Evolutionary conservation across 2,113 vertebrate species (phyloP).

Genomic region (Actenoides hombroni): DNA sequence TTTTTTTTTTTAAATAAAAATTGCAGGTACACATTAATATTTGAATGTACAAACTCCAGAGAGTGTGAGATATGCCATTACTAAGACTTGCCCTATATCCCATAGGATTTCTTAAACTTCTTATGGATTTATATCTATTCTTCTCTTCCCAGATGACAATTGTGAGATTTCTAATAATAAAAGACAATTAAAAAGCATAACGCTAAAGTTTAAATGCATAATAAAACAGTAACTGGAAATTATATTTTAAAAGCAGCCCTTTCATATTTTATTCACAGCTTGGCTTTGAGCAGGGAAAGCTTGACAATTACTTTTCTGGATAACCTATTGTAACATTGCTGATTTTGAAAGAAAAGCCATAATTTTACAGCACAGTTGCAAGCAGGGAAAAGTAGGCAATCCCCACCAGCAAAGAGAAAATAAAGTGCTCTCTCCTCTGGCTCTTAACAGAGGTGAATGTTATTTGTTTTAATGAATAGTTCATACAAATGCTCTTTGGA

Average conservation of each 20-base stretch:
- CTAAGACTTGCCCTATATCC: neutral
- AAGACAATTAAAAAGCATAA: neutral
- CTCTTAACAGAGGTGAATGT: constrained; percentile 1
- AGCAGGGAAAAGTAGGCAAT: constrained; percentile 9
- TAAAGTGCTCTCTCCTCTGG: constrained; percentile 34
- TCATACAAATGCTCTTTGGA: neutral
- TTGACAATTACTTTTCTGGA: neutral
- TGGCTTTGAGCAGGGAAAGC: neutral
- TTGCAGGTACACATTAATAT: neutral
- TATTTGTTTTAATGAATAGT: constrained; percentile 46
- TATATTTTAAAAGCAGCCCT: neutral
- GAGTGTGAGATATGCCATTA: neutral
- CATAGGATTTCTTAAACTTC: neutral
- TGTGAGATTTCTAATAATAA: neutral
- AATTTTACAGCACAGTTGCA: neutral
- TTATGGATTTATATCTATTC: neutral
- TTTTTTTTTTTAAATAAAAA: neutral
- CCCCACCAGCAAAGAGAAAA: constrained; percentile 27
- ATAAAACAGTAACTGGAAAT: neutral
- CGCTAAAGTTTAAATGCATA: neutral
- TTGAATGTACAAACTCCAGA: neutral
- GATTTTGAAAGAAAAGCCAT: neutral
- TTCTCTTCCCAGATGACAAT: neutral
- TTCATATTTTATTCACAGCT: neutral
- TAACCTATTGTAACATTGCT: neutral